Percentiles rank a stretch among this genome's conserved stretches.
Evolutionary conservation across 2,888 invertebrate genomes (phyloP).

Genomic region (Tupiocoris notatus): DNA sequence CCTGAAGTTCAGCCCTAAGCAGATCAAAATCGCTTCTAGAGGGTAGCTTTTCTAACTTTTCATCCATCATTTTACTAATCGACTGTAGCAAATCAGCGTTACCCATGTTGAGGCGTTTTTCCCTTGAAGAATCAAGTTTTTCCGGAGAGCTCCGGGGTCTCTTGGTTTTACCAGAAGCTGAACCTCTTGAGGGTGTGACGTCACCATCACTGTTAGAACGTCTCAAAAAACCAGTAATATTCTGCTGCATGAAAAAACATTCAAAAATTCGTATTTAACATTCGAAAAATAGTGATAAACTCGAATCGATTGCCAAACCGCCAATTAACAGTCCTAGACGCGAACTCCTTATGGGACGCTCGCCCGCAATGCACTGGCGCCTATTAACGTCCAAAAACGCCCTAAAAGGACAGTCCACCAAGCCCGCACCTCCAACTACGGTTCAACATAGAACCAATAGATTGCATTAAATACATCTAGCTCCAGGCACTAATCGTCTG

Average conservation of each 20-base stretch:
- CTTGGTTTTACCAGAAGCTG: neutral
- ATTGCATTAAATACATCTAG: no score
- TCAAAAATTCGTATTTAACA: no score
- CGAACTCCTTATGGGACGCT: no score
- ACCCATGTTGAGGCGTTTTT: neutral
- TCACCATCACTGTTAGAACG: neutral
- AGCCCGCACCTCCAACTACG: no score
- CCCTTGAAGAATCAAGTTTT: neutral
- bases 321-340: no score
- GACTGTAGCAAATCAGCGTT: neutral
- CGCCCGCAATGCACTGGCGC: no score
- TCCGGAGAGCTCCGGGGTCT: neutral
- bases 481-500: no score
- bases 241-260: slow-evolving; percentile 6
- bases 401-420: no score
- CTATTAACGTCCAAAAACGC: no score
- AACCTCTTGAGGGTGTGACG: neutral
- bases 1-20: neutral
- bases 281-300: no score
- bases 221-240: neutral
- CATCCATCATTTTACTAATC: neutral
- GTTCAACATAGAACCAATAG: no score
- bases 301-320: no score
- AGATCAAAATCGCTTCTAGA: neutral
- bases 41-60: slow-evolving; percentile 2